phyloP scores from a whole-genome alignment of 2,888 invertebrate genomes.

The Timema podura region DNA sequence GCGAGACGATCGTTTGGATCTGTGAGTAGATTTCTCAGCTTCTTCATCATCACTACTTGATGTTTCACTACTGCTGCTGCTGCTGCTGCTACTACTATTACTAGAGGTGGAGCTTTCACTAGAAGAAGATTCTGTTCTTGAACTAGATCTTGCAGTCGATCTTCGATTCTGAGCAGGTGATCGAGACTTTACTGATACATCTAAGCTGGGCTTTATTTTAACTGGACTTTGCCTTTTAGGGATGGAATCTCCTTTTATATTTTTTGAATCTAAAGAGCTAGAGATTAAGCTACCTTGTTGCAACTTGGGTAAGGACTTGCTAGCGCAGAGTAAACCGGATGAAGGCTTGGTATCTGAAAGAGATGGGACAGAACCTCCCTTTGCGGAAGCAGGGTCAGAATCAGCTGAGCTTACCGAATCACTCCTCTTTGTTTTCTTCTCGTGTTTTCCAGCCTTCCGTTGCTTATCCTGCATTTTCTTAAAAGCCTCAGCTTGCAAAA shows the following conservation, averaged over 20 bases:
- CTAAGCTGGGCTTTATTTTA: no score
- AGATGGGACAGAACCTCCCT: background rate
- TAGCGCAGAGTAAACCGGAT: background rate
- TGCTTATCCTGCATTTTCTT: slow-evolving; percentile 44
- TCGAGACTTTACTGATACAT: no score
- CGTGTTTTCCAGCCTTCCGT: slow-evolving; percentile 10
- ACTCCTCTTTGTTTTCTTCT: slow-evolving; percentile 16
- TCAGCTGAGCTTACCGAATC: slow-evolving; percentile 24
- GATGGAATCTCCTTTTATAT: no score
- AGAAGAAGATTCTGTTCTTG: background rate
- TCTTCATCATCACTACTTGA: slow-evolving; percentile 22
- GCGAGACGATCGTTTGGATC: slow-evolving; percentile 7
- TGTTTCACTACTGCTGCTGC: slow-evolving; percentile 37
- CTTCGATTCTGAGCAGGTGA: no score
- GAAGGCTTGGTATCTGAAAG: background rate
- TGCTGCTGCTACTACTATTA: slow-evolving; percentile 33
- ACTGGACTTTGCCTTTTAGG: no score
- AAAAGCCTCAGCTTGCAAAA: slow-evolving; percentile 41
- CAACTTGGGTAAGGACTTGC: slow-evolving; percentile 6
- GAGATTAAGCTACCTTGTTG: background rate
- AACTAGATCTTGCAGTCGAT: no score
- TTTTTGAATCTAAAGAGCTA: no score
- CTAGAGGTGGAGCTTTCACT: slow-evolving; percentile 38
- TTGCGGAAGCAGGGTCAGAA: slow-evolving; percentile 14
- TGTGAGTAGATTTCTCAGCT: slow-evolving; percentile 3